These are phyloP conservation scores for Platycheirus albimanus DNA, from an alignment of 2,888 invertebrate species.

Conservation along the genomic window DNA sequence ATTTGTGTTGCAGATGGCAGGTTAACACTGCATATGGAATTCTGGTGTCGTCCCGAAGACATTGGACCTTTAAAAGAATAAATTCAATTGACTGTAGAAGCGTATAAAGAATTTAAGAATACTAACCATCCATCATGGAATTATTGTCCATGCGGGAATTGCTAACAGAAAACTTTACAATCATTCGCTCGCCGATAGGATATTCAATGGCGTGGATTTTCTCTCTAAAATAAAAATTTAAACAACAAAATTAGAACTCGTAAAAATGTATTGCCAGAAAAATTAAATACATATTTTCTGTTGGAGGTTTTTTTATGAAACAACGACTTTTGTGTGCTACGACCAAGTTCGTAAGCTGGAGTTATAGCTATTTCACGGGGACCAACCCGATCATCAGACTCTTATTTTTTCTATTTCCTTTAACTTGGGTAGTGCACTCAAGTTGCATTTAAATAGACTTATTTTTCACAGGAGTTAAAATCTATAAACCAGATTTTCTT, in stretches of 20 bases:
- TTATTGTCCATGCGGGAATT: conserved; percentile 80
- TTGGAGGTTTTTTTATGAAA: too few species aligned
- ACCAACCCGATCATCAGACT: too few species aligned
- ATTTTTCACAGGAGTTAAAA: too few species aligned
- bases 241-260: not conserved
- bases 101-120: not conserved
- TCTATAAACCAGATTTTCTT: too few species aligned
- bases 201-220: conserved; percentile 96
- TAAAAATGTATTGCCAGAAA: too few species aligned
- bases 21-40: conserved; percentile 86
- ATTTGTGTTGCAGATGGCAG: conserved; percentile 87
- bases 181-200: conserved; percentile 92
- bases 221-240: conserved; percentile 86
- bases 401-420: too few species aligned
- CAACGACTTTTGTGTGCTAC: too few species aligned
- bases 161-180: conserved; percentile 82
- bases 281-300: too few species aligned
- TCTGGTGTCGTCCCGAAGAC: conserved; percentile 79
- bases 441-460: too few species aligned
- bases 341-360: too few species aligned
- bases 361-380: too few species aligned
- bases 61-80: not conserved
- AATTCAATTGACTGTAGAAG: not conserved
- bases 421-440: too few species aligned
- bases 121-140: conserved; percentile 80